Evolutionary conservation across 2,888 invertebrate genomes (phyloP), one percentile per base, ranked within the genome.

Genomic region (Aethes cnicana): DNA sequence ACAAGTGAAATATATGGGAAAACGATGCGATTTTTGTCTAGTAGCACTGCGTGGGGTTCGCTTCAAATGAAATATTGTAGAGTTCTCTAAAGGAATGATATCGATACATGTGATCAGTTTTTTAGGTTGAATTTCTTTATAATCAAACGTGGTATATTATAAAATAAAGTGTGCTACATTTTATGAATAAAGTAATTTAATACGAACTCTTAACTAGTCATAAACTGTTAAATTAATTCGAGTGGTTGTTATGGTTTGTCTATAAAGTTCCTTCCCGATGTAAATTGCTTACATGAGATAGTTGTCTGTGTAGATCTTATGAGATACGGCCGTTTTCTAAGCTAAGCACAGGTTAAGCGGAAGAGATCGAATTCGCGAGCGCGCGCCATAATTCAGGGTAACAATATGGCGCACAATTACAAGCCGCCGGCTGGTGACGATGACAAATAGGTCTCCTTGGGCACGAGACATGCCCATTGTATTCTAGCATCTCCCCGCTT

Each of bases 351-450:
- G 11, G 18, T 64, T 62, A 72, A 77, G 77, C 77, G 85, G 81
- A 83, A 84, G 84, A 78, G 69, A 61, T 64, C 61, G 70, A 69
- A 78, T 78, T 78, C 68, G 66, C 69, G 68, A 58, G 60, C 63
- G 61, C 62, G 61, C 64, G 66, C 76, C 74, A 87, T 89, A 87
- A 84, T 76, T 88, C 83, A 86, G 71, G 66, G 76, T 75, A 82
- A 85, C 86, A 85, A 84, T 85, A 84, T 82, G 74, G 82, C 79
- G 70, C 71, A 85, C 85, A 87, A 88, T 87, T 87, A 87, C 86
- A 80, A 83, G 81, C 74, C 77, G 63, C 75, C 68, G 70, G 62
- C 68, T 66, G 78, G 77, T 84, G 87, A 88, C 83, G 88, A 88
- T 86, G 86, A 89, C 81, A 84, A 84, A 89, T 86, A 70, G 68